phyloP scores from a whole-genome alignment of 1,140 invertebrate genomes.

The Lethrus apterus region DNA sequence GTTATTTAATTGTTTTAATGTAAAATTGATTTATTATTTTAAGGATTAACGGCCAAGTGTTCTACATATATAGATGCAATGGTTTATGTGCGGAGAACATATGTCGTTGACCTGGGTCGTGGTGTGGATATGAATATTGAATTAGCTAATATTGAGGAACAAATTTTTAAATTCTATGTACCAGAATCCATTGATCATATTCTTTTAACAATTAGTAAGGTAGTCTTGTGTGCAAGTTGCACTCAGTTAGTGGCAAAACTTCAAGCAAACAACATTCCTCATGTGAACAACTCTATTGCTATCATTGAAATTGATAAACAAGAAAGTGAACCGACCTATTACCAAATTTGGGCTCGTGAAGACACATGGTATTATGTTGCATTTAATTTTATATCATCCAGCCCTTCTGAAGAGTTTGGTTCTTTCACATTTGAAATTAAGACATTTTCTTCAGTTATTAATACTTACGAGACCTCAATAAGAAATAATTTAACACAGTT shows the following conservation, averaged over 20 bases:
- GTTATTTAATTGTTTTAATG: neutral
- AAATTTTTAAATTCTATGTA: slow-evolving; percentile 42
- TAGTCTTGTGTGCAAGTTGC: slow-evolving; percentile 9
- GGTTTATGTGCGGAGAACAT: slow-evolving; percentile 22
- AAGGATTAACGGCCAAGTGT: slow-evolving; percentile 29
- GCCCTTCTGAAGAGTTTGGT: slow-evolving; percentile 15
- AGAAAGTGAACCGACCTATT: slow-evolving; percentile 28
- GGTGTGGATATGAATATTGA: slow-evolving; percentile 5
- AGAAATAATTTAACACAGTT: neutral
- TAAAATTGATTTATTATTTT: slow-evolving; percentile 18
- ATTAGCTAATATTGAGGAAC: slow-evolving; percentile 26
- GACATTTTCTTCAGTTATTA: slow-evolving; percentile 11
- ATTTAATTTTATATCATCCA: slow-evolving; percentile 32
- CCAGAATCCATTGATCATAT: slow-evolving; percentile 35
- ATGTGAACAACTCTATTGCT: slow-evolving; percentile 17
- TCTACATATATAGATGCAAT: slow-evolving; percentile 25
- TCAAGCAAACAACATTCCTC: slow-evolving; percentile 3
- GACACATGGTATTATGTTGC: slow-evolving; percentile 50
- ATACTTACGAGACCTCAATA: neutral
- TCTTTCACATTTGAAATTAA: slow-evolving; percentile 18
- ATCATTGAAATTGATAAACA: slow-evolving; percentile 21
- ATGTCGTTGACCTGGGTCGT: slow-evolving; percentile 14
- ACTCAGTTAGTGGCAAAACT: slow-evolving; percentile 4
- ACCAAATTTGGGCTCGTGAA: slow-evolving; percentile 44
- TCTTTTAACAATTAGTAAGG: slow-evolving; percentile 13